Percentiles rank a stretch among this genome's conserved stretches.
phyloP scores from a whole-genome alignment of 2,888 invertebrate species.

The Brassicogethes aeneus region DNA sequence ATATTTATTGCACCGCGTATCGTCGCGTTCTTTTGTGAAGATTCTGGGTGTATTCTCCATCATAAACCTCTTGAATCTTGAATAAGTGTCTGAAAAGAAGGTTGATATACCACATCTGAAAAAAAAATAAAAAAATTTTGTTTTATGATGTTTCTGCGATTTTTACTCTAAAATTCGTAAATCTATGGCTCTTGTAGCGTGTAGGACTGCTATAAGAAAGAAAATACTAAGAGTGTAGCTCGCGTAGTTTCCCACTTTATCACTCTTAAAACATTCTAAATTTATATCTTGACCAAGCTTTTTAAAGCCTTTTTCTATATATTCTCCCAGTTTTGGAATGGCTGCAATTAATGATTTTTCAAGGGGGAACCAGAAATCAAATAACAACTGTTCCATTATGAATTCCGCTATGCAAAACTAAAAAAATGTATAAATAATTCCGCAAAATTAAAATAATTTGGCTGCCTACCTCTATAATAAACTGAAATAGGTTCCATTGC shows the following conservation, averaged over 20 bases:
- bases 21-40: no score
- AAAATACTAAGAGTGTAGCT: conserved; percentile 31
- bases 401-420: conserved; percentile 30
- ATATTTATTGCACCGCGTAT: no score
- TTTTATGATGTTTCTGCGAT: no score
- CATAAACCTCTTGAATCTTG: no score
- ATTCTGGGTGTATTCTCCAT: no score
- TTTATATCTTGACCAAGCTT: conserved; percentile 11
- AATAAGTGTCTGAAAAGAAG: no score
- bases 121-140: no score
- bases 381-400: conserved; percentile 31
- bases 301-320: conserved; percentile 20
- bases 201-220: conserved; percentile 22
- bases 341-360: conserved; percentile 24
- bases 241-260: conserved; percentile 19
- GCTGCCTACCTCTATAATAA: conserved; percentile 27
- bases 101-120: no score
- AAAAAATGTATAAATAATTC: no score
- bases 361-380: conserved; percentile 37
- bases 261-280: conserved; percentile 21
- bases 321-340: conserved; percentile 22
- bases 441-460: no score
- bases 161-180: conserved; percentile 19
- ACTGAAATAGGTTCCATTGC: conserved; percentile 23
- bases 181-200: conserved; percentile 25